Base-by-base conservation (phyloP, 2,888 invertebrate genomes). In the Myopa tessellatipennis region DNA sequence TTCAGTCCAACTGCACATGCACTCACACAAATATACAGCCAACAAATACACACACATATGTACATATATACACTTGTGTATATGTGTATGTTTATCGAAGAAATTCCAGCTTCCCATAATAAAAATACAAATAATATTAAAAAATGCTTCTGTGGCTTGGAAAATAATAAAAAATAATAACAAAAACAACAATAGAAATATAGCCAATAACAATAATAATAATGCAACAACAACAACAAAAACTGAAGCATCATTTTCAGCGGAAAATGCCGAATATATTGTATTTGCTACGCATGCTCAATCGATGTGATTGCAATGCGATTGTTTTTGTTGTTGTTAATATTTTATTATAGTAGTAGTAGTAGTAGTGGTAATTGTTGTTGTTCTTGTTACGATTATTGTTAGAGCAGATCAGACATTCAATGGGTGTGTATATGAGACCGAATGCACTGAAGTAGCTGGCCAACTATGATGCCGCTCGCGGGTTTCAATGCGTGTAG, bases 141-240 rank as follows among this genome's bases (percentile, higher is more conserved):
- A 38, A 65, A 65, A 63, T 63, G 12, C 26, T 63, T 3, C 2
- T 63, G 26, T 34, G 26, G 26, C 16, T 65, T 65, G 34, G 36
- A 10, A 38, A 65, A 12, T 34, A 38, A 38, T 6, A 38, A 38
- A 36, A 38, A 7, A 55, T 52, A 52, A 36, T 34, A 70, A 36
- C 70, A 70, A 70, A 14, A 70, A 52, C 52, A 70, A 26, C 50
- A 69, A 69, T 0, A 67, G 50, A 26, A 45, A 74, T 65, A 67
- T 34, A n/a, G 50, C 4, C 38, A 65, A 65, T 36, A 65, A 65
- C 65, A 65, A 65, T 63, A 65, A 34, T 14, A 38, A 65, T n/a
- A 63, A n/a, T n/a, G n/a, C 63, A 63, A 6, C 10, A 55, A 38
- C 65, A 0, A 38, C 38, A 26, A 36, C 63, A 38, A 16, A 1